Conservation (phyloP, 2,113 vertebrate genomes). For the Gavialis gangeticus region DNA sequence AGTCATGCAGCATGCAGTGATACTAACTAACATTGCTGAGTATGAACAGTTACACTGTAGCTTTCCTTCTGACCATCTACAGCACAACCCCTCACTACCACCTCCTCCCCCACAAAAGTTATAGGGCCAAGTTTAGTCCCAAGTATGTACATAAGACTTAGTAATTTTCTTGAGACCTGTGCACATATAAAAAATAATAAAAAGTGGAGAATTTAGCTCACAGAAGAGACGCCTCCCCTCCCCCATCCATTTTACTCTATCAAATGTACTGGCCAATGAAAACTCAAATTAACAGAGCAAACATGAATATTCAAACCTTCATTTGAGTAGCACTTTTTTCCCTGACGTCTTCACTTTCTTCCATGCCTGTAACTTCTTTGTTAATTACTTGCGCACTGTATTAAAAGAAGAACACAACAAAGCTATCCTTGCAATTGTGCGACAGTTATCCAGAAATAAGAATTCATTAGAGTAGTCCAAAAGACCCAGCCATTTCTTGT, state of each 20-base stretch:
- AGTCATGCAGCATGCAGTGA: background rate
- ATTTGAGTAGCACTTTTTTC: background rate
- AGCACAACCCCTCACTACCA: too few species aligned
- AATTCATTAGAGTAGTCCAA: background rate
- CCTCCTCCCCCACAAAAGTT: background rate
- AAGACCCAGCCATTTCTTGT: background rate
- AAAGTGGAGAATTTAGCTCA: background rate
- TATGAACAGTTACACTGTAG: background rate
- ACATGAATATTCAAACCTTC: constrained; percentile 60
- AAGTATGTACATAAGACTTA: background rate
- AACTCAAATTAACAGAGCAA: background rate
- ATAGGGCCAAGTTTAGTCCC: background rate
- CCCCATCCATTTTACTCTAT: too few species aligned
- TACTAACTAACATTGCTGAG: background rate
- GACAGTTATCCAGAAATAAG: background rate
- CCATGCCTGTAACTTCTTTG: background rate
- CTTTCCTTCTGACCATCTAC: background rate
- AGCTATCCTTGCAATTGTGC: background rate
- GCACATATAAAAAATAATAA: too few species aligned
- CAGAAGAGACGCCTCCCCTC: background rate
- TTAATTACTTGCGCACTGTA: constrained; percentile 35
- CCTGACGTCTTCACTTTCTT: constrained; percentile 4
- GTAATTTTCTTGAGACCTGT: background rate
- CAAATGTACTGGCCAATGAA: background rate
- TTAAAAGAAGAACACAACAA: background rate